phyloP scores from a whole-genome alignment of 2,797 vertebrate genomes.

The Brotula barbata region DNA sequence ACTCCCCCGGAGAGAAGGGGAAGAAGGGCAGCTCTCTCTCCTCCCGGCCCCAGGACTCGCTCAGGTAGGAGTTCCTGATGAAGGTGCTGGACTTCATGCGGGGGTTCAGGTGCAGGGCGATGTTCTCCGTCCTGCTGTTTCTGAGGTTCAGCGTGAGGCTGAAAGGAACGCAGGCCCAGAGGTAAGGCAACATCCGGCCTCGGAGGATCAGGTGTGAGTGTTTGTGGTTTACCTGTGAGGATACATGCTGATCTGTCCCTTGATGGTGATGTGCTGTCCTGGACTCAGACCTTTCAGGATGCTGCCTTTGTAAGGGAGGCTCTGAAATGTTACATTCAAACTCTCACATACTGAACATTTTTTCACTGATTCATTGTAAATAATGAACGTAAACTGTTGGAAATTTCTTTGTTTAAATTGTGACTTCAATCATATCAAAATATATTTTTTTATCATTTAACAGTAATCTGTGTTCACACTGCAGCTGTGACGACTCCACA shows the following conservation, averaged over 20 bases:
- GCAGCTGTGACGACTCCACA: too few relatives aligned
- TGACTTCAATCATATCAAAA: too few relatives aligned
- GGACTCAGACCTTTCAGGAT: conserved; percentile 82
- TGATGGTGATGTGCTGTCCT: conserved; percentile 87
- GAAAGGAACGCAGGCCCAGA: conserved; percentile 1
- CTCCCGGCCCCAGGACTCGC: conserved; percentile 91
- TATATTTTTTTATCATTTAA: too few relatives aligned
- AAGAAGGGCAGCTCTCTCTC: conserved; percentile 85
- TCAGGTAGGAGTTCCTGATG: conserved; percentile 91
- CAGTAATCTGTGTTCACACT: too few relatives aligned
- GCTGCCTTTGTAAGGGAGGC: conserved; percentile 84
- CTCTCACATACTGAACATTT: too few relatives aligned
- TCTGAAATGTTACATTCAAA: conserved; percentile 66
- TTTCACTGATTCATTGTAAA: too few relatives aligned
- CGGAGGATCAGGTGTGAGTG: too few relatives aligned
- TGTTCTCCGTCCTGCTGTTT: conserved; percentile 83
- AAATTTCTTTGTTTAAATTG: too few relatives aligned
- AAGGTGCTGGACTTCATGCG: conserved; percentile 85
- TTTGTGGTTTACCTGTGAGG: conserved; percentile 82
- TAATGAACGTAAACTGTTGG: too few relatives aligned
- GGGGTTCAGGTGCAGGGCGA: conserved; percentile 91
- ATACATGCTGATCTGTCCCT: conserved; percentile 87
- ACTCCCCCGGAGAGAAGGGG: conserved; percentile 90
- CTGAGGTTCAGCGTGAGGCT: conserved; percentile 89
- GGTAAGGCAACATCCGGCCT: conserved; percentile 5